Base-by-base conservation (phyloP, 2,888 invertebrate species). In the Alloplasta piceator region DNA sequence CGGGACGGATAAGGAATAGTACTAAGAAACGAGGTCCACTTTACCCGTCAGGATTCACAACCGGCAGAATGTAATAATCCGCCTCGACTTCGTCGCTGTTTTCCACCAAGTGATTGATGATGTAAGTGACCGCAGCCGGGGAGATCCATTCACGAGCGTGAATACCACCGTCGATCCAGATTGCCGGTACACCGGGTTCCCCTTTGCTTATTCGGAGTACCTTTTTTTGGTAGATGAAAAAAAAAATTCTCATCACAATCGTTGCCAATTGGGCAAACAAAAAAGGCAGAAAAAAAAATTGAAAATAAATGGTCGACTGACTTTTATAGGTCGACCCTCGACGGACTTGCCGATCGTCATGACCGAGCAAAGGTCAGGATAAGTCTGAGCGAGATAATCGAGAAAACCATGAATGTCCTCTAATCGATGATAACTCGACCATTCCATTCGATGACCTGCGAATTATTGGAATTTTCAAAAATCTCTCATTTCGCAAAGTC, bases 131-230 rank as follows among this genome's bases (percentile, higher is more conserved):
- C 0, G 95, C 94, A 0, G 97, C 96, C 0, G 96, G 95, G 56
- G 96, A 95, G 87, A 97, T 96, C 97, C 97, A 98, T 93, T 98
- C 98, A 26, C 98, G 94, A 0, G 97, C 96, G 87, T 98, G 98
- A 85, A 97, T 97, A 16, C 97, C 96, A 0, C 95, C 96, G 87
- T 96, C 96, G 55, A 96, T 92, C 96, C 96, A 96, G 9, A 96
- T 93, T 0, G 95, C 95, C 0, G 93, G 92, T 82, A 95, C 96
- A 5, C 92, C 92, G 0, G 92, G 86, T 41, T 94, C 93, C 5
- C 96, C 96, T 87, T 96, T 96, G 4, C 96, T 96, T 82, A 96
- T 95, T 88, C 95, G 93, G 5, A 94, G 78, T 9, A 92, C 89
- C 90, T 89, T 70, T 50, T 52, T 43, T 67, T 58, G 52, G 12